phyloP scores from a whole-genome alignment of 2,888 invertebrate species.

The Synanthedon andrenaeformis region DNA sequence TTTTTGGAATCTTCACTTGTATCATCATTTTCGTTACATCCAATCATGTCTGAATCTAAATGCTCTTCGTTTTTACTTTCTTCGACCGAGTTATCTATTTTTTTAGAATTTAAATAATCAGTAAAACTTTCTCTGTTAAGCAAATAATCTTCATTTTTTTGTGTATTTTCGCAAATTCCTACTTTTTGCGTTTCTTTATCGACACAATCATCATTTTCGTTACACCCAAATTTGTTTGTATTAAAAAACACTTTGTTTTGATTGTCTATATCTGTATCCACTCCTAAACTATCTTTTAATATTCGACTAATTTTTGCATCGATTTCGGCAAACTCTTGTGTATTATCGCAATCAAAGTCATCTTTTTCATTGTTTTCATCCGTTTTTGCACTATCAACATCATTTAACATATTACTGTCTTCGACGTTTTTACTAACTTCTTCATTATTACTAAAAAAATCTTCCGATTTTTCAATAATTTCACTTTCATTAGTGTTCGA shows the following conservation, averaged over 20 bases:
- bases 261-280: too few relatives aligned
- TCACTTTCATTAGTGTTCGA: neutral
- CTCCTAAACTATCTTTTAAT: neutral
- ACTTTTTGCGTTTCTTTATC: too few relatives aligned
- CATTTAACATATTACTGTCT: neutral
- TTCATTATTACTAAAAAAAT: neutral
- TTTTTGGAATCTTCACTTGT: neutral
- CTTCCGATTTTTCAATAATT: neutral
- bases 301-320: neutral
- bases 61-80: neutral
- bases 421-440: neutral
- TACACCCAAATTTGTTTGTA: too few relatives aligned
- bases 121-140: too few relatives aligned
- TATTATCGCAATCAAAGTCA: too few relatives aligned
- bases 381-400: neutral
- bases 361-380: neutral
- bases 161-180: too few relatives aligned
- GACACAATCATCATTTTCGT: too few relatives aligned
- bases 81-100: neutral
- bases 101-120: neutral
- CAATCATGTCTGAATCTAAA: neutral
- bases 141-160: too few relatives aligned
- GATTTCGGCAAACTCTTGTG: neutral
- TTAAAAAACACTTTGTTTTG: too few relatives aligned
- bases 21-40: neutral